Percentiles rank a stretch among this genome's conserved stretches.
phyloP scores from a whole-genome alignment of 2,888 invertebrate species.

The Epinotia demarniana region DNA sequence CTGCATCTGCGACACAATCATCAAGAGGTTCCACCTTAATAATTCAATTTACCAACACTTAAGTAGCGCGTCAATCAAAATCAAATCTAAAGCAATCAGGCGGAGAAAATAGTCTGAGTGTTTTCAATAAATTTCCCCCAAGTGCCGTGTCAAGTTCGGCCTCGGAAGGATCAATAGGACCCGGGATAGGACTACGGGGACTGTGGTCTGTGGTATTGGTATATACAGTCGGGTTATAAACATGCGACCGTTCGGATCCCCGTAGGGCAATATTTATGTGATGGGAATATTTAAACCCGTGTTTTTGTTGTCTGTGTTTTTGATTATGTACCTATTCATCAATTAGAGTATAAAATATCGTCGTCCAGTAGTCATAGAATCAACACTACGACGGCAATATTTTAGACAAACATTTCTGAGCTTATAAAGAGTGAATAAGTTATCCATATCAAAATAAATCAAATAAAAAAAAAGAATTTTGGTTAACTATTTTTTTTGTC shows the following conservation, averaged over 20 bases:
- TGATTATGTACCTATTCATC: neutral
- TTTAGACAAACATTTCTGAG: too few relatives aligned
- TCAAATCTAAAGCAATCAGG: constrained; percentile 16
- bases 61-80: constrained; percentile 10
- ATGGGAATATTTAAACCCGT: neutral
- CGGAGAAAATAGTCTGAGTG: constrained; percentile 11
- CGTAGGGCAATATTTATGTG: neutral
- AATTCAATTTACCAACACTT: constrained; percentile 9
- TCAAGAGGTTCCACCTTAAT: neutral
- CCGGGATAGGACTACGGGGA: constrained; percentile 5
- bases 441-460: too few relatives aligned
- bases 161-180: constrained; percentile 26
- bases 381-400: too few relatives aligned
- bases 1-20: too few relatives aligned
- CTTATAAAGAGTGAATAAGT: too few relatives aligned
- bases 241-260: neutral
- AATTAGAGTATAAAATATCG: too few relatives aligned
- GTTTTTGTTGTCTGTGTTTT: neutral
- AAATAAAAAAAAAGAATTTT: too few relatives aligned
- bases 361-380: too few relatives aligned
- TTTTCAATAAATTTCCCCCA: constrained; percentile 32
- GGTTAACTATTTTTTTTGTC: too few relatives aligned
- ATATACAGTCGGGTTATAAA: neutral
- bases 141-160: constrained; percentile 30
- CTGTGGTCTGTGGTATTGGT: neutral